Conservation (phyloP, 2,888 invertebrate genomes). For the Gnatocerus cornutus region DNA sequence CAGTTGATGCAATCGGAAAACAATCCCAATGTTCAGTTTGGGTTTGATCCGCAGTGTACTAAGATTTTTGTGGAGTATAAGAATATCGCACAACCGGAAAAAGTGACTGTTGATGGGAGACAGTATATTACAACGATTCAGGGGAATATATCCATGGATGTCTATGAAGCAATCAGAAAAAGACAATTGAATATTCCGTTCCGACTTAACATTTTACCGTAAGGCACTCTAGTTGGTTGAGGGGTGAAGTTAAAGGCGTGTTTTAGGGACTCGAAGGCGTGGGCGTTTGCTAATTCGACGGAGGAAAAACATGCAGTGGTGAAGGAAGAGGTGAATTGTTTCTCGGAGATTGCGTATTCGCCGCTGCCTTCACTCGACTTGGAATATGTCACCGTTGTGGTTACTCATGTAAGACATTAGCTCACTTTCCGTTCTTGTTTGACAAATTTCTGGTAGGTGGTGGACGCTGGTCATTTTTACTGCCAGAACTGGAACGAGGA, state of each 20-base stretch:
- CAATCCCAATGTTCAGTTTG: slow-evolving; percentile 73
- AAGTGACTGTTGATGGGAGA: slow-evolving; percentile 62
- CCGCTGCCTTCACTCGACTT: slow-evolving; percentile 61
- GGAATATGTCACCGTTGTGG: slow-evolving; percentile 57
- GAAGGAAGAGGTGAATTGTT: slow-evolving; percentile 56
- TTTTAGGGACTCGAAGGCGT: slow-evolving; percentile 72
- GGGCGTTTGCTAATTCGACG: slow-evolving; percentile 69
- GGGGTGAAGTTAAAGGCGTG: background rate
- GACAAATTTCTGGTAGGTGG: slow-evolving; percentile 68
- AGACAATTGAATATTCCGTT: slow-evolving; percentile 75
- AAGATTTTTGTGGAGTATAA: slow-evolving; percentile 82
- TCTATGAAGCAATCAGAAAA: slow-evolving; percentile 84
- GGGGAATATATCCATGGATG: slow-evolving; percentile 79
- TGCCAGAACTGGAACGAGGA: slow-evolving; percentile 75
- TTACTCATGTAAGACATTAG: slow-evolving; percentile 57
- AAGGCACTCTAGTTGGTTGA: slow-evolving; percentile 64
- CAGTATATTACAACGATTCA: slow-evolving; percentile 72
- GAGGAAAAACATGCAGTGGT: slow-evolving; percentile 41
- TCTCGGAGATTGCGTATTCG: slow-evolving; percentile 52
- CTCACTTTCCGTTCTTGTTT: background rate
- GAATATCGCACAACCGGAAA: slow-evolving; percentile 66
- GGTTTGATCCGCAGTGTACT: slow-evolving; percentile 73
- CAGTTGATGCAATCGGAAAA: slow-evolving; percentile 71
- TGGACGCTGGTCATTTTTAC: slow-evolving; percentile 82
- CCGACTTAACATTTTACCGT: slow-evolving; percentile 75